Percentiles rank a stretch among this genome's conserved stretches.
phyloP scores from a whole-genome alignment of 2,888 invertebrate species.

The Furcula furcula region DNA sequence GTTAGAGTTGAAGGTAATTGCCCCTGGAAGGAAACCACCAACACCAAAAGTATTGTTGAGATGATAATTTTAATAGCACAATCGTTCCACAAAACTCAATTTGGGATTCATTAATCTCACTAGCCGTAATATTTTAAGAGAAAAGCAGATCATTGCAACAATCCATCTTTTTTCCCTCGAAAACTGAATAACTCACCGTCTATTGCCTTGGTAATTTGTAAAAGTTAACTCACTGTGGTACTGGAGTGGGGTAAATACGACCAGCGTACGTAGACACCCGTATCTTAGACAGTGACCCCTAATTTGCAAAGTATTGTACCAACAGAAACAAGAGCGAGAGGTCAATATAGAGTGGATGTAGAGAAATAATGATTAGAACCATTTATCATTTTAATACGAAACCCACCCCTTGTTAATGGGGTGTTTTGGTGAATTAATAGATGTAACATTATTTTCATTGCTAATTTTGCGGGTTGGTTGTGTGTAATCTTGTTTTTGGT shows the following conservation, averaged over 20 bases:
- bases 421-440: slow-evolving; percentile 73
- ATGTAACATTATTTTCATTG: slow-evolving; percentile 73
- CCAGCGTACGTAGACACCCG: slow-evolving; percentile 42
- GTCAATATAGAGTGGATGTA: slow-evolving; percentile 35
- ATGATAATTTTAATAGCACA: too few species aligned
- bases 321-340: slow-evolving; percentile 16
- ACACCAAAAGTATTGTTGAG: too few species aligned
- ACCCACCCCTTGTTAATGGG: slow-evolving; percentile 71
- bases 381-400: slow-evolving; percentile 79
- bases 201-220: slow-evolving; percentile 73
- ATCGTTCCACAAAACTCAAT: not conserved
- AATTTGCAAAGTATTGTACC: slow-evolving; percentile 4
- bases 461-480: slow-evolving; percentile 67
- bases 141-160: slow-evolving; percentile 61
- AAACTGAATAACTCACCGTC: slow-evolving; percentile 58
- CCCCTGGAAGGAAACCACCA: too few species aligned
- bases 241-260: slow-evolving; percentile 56
- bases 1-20: too few species aligned
- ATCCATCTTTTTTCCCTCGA: slow-evolving; percentile 63
- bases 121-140: slow-evolving; percentile 50
- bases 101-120: slow-evolving; percentile 33
- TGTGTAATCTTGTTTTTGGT: slow-evolving; percentile 48
- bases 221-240: slow-evolving; percentile 69
- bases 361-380: slow-evolving; percentile 69
- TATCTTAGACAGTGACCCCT: slow-evolving; percentile 9